Evolutionary conservation across 2,113 vertebrate species (phyloP).

Genomic region (Chloroceryle aenea): DNA sequence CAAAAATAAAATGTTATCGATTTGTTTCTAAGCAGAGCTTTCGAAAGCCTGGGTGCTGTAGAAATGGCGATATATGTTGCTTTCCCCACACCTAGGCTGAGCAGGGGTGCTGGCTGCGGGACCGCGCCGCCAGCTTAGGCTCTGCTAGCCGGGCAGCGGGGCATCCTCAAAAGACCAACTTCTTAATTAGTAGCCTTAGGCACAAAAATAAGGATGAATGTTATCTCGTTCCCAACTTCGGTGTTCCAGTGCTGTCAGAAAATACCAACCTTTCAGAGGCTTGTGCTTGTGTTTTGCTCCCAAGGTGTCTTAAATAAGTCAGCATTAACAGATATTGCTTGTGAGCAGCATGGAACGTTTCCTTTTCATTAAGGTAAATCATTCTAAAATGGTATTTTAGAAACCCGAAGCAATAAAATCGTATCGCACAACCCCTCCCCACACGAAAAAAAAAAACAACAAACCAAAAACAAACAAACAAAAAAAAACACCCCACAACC

Average conservation of each 20-base stretch:
- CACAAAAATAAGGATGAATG: not conserved
- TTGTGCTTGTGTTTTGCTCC: not conserved
- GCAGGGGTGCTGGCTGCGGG: not conserved
- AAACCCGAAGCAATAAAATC: not conserved
- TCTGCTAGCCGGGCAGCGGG: not conserved
- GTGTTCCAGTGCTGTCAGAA: not conserved
- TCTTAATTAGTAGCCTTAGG: not conserved
- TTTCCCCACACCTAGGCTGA: not conserved
- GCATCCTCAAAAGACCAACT: not conserved
- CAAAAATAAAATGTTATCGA: not conserved
- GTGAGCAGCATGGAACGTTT: not conserved
- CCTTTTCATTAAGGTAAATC: not conserved
- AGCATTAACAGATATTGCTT: slow-evolving; percentile 11
- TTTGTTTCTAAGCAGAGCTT: not conserved
- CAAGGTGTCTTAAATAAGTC: not conserved
- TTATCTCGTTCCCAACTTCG: not conserved
- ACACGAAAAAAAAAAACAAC: not conserved
- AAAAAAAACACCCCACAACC: rapidly evolving
- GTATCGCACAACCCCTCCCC: not conserved
- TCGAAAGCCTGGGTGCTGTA: not conserved
- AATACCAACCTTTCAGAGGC: not conserved
- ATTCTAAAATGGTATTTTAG: not conserved
- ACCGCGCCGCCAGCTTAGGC: not conserved
- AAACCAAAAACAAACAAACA: not conserved
- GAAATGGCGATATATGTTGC: not conserved